A percentile compares a stretch with the other conserved stretches of the same genome.
Evolutionary conservation across 2,888 invertebrate species (phyloP).

Genomic region (Leptopilina myrica): DNA sequence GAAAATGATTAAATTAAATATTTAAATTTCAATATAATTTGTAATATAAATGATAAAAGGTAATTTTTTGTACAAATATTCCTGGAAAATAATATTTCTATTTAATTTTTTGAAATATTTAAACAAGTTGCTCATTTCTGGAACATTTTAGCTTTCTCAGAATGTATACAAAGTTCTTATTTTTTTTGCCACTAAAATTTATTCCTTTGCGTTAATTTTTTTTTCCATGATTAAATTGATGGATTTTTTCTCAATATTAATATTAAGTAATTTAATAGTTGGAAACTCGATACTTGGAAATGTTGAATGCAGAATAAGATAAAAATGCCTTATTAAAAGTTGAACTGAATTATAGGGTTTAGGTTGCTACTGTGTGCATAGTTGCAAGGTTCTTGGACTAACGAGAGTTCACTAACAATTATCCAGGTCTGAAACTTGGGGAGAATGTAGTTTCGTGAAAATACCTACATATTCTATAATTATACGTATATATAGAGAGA

Average conservation of each 20-base stretch:
- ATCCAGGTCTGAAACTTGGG: conserved; percentile 6
- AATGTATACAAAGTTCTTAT: too few species aligned
- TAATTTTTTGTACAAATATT: too few species aligned
- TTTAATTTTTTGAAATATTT: too few species aligned
- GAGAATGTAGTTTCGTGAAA: conserved; percentile 14
- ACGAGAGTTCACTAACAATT: conserved; percentile 29
- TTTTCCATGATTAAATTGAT: too few species aligned
- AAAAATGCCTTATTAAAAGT: background rate
- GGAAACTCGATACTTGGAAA: background rate
- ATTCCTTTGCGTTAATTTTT: too few species aligned
- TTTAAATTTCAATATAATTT: too few species aligned
- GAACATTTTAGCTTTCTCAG: too few species aligned
- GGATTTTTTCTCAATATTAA: background rate
- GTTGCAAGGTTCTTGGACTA: conserved; percentile 13
- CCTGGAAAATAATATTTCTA: too few species aligned
- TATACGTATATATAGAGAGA: background rate
- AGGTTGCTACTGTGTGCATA: background rate
- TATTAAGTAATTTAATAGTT: conserved; percentile 11
- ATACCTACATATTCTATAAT: conserved; percentile 14
- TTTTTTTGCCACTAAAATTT: too few species aligned
- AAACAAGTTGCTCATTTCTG: too few species aligned
- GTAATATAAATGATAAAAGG: too few species aligned
- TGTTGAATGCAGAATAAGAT: background rate
- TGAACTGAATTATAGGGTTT: background rate
- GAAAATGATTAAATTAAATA: too few species aligned